Conservation (phyloP, 2,797 vertebrate species). For the Clarias platycephalus region DNA sequence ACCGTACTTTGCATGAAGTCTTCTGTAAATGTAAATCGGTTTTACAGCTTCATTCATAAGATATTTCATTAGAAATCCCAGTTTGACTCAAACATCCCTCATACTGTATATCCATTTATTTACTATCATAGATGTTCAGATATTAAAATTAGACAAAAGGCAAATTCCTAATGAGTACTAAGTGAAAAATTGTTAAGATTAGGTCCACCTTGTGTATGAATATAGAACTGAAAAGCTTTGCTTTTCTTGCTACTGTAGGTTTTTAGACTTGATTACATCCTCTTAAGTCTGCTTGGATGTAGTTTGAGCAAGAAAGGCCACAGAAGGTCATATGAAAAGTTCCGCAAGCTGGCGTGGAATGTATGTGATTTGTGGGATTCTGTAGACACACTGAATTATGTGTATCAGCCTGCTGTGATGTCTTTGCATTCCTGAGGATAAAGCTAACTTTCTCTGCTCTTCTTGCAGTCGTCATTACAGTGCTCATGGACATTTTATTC, state of each 20-base stretch:
- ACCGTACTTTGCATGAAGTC: too few species aligned
- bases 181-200: neutral
- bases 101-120: neutral
- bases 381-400: neutral
- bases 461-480: neutral
- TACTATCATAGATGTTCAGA: neutral
- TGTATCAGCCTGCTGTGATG: neutral
- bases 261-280: neutral
- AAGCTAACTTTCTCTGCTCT: neutral
- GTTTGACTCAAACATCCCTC: too few species aligned
- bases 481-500: neutral
- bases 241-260: too few species aligned
- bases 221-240: neutral
- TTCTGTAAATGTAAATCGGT: too few species aligned
- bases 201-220: neutral
- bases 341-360: constrained; percentile 17
- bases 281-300: neutral
- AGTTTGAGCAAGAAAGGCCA: neutral
- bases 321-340: neutral
- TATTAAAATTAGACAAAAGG: neutral
- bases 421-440: neutral
- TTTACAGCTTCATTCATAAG: too few species aligned
- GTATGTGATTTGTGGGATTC: constrained; percentile 34
- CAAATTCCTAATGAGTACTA: neutral
- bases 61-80: too few species aligned